phyloP scores from a whole-genome alignment of 2,888 invertebrate species.

The Timema podura region DNA sequence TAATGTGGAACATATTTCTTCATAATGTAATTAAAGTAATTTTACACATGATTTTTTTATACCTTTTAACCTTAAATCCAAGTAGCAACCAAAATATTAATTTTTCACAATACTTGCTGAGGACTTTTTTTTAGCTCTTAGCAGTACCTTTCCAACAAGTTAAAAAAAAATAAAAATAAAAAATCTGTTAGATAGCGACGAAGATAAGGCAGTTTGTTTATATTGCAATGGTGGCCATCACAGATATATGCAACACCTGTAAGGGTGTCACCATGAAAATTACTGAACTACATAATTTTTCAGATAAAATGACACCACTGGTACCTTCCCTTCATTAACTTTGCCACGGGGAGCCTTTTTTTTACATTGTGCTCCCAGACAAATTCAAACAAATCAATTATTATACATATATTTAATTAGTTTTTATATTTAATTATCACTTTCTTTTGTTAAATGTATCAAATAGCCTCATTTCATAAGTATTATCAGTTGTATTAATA shows the following conservation, averaged over 20 bases:
- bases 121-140: not conserved
- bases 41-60: not conserved
- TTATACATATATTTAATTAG: too few species aligned
- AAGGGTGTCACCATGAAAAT: not conserved
- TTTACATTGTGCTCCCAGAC: slow-evolving; percentile 1
- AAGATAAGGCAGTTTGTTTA: not conserved
- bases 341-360: slow-evolving; percentile 3
- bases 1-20: not conserved
- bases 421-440: too few species aligned
- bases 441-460: too few species aligned
- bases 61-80: not conserved
- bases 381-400: too few species aligned
- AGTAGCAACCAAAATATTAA: not conserved
- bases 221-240: not conserved
- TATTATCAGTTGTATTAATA: too few species aligned
- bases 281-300: not conserved
- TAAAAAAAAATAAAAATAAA: not conserved
- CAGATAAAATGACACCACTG: not conserved
- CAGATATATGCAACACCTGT: not conserved
- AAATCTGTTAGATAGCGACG: not conserved
- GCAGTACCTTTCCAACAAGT: not conserved
- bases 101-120: not conserved
- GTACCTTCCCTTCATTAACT: not conserved
- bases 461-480: too few species aligned
- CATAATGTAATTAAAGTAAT: not conserved